A percentile compares a stretch with the other conserved stretches of the same genome.
phyloP scores from a whole-genome alignment of 2,113 vertebrate genomes.

The Ptilonorhynchus violaceus region DNA sequence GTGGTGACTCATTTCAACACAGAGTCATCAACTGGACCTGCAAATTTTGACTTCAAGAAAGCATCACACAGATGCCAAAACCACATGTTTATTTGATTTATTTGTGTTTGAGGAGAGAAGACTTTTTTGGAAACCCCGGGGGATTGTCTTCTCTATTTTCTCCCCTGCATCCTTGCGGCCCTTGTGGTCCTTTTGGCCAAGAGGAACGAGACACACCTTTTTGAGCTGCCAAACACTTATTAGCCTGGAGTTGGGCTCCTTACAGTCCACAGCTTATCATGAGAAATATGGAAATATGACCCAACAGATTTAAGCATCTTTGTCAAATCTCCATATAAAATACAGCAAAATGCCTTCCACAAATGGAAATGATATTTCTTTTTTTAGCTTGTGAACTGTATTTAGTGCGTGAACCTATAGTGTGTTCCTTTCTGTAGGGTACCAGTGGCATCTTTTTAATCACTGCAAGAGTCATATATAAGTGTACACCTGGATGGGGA shows the following conservation, averaged over 20 bases:
- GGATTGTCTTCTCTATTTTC: background rate
- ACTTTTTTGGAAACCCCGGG: slow-evolving; percentile 1
- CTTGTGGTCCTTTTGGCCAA: slow-evolving; percentile 51
- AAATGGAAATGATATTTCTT: background rate
- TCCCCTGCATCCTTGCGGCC: slow-evolving; percentile 39
- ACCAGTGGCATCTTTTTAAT: background rate
- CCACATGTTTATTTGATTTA: slow-evolving; percentile 28
- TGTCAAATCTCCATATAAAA: background rate
- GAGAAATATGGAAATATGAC: background rate
- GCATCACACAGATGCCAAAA: background rate
- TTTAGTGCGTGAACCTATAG: background rate
- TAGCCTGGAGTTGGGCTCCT: background rate
- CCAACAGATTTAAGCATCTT: background rate
- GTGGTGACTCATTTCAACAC: background rate
- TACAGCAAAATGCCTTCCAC: background rate
- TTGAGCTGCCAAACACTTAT: background rate
- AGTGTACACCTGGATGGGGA: background rate
- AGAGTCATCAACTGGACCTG: slow-evolving; percentile 39
- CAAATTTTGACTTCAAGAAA: background rate
- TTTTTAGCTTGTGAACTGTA: background rate
- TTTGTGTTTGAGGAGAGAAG: background rate
- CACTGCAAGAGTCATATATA: background rate
- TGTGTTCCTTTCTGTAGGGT: background rate
- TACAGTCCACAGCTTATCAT: background rate
- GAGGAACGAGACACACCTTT: background rate